A percentile compares a stretch with the other conserved stretches of the same genome.
Evolutionary conservation across 1,140 invertebrate species (phyloP).

Genomic region (Maniola jurtina): DNA sequence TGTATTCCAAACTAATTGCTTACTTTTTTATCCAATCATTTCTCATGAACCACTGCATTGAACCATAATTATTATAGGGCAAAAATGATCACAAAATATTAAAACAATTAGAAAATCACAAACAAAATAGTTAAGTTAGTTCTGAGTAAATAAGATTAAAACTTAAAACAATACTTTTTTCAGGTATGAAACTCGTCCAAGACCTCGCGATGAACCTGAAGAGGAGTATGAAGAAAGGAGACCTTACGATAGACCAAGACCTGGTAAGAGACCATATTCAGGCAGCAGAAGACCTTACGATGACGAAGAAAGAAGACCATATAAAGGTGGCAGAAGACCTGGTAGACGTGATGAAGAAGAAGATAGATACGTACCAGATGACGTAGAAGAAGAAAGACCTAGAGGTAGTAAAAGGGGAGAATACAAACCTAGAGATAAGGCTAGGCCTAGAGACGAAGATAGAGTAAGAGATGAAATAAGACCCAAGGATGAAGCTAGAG

Average conservation of each 20-base stretch:
- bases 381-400: slow-evolving; percentile 40
- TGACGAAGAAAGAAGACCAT: slow-evolving; percentile 64
- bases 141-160: background rate
- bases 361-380: slow-evolving; percentile 43
- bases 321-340: slow-evolving; percentile 53
- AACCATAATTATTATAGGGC: too few relatives aligned
- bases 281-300: slow-evolving; percentile 47
- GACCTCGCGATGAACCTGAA: slow-evolving; percentile 62
- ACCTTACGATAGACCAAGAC: slow-evolving; percentile 53
- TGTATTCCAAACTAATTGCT: background rate
- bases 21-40: too few relatives aligned
- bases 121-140: too few relatives aligned
- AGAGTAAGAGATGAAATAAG: slow-evolving; percentile 41
- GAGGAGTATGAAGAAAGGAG: slow-evolving; percentile 76
- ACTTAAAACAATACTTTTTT: slow-evolving; percentile 28
- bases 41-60: too few relatives aligned
- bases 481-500: slow-evolving; percentile 40
- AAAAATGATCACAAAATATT: too few relatives aligned
- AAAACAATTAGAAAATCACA: too few relatives aligned
- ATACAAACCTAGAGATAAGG: slow-evolving; percentile 18
- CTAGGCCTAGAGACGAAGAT: slow-evolving; percentile 32
- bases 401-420: slow-evolving; percentile 51
- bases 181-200: slow-evolving; percentile 69
- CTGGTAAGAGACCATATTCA: slow-evolving; percentile 42
- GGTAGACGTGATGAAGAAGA: slow-evolving; percentile 52